Conservation (phyloP, 2,113 vertebrate genomes). For the Pseudorectes ferrugineus region DNA sequence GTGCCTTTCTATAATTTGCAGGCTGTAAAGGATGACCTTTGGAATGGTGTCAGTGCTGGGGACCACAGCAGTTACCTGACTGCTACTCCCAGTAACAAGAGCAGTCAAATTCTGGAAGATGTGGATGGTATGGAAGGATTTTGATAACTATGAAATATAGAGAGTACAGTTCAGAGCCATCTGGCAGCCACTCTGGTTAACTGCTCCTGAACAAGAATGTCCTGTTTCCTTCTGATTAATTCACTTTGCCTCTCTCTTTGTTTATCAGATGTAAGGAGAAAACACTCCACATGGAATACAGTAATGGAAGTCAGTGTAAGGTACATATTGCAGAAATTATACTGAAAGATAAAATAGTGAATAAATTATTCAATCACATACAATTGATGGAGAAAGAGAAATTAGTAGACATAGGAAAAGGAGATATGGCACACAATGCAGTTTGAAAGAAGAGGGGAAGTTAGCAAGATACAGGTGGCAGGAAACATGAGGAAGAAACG, state of each 20-base stretch:
- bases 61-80: not conserved
- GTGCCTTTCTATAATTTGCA: not conserved
- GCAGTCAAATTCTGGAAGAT: not conserved
- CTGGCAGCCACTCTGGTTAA: not conserved
- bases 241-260: not conserved
- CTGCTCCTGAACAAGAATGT: not conserved
- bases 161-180: not conserved
- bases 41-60: not conserved
- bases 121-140: not conserved
- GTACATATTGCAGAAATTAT: not conserved
- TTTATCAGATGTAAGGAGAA: not conserved
- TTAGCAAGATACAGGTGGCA: not conserved
- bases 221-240: not conserved
- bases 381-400: not conserved
- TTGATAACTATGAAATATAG: not conserved
- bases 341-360: not conserved
- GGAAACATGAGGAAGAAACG: not conserved
- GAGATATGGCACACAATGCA: not conserved
- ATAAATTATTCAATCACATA: conserved; percentile 1
- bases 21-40: not conserved
- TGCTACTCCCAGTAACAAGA: not conserved
- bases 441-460: not conserved
- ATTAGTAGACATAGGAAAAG: not conserved
- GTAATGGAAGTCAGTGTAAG: not conserved
- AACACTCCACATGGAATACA: not conserved